Conservation (phyloP, 2,888 invertebrate genomes). For the Phyto melanocephala region DNA sequence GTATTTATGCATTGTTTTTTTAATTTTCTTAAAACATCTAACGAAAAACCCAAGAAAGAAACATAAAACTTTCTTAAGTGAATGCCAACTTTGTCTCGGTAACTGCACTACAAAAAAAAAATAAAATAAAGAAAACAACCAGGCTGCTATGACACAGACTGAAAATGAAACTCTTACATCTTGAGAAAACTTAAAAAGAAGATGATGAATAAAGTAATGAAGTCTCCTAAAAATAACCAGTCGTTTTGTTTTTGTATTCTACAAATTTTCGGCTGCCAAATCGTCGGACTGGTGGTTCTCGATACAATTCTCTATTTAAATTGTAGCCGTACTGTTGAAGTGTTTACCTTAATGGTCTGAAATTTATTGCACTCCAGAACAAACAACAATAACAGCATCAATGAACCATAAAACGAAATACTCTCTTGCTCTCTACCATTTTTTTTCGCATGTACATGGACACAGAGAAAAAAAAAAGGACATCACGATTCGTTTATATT, state of each 20-base stretch:
- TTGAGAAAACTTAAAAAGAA: constrained; percentile 25
- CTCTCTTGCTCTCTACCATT: not conserved
- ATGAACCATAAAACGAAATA: constrained; percentile 53
- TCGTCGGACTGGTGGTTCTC: constrained; percentile 54
- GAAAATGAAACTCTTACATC: constrained; percentile 46
- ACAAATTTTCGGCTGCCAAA: constrained; percentile 58
- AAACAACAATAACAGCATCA: constrained; percentile 42
- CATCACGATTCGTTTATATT: constrained; percentile 25
- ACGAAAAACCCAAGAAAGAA: not conserved
- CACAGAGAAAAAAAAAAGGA: constrained; percentile 10
- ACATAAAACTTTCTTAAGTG: constrained; percentile 49
- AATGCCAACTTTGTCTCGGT: constrained; percentile 54
- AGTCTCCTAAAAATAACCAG: constrained; percentile 58
- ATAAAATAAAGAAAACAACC: constrained; percentile 1
- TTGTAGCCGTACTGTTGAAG: constrained; percentile 29
- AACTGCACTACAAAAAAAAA: not conserved
- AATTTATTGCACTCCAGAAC: constrained; percentile 41
- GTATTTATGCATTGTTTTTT: constrained; percentile 38
- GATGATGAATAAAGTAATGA: constrained; percentile 59
- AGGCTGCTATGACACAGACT: constrained; percentile 46
- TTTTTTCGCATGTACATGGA: not conserved
- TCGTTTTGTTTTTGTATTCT: constrained; percentile 42
- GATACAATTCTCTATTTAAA: constrained; percentile 48
- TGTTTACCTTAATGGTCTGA: constrained; percentile 63
- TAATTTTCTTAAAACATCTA: constrained; percentile 60